Base-by-base conservation (phyloP, 2,797 vertebrate species). In the Sebastes kiyomatsui region DNA sequence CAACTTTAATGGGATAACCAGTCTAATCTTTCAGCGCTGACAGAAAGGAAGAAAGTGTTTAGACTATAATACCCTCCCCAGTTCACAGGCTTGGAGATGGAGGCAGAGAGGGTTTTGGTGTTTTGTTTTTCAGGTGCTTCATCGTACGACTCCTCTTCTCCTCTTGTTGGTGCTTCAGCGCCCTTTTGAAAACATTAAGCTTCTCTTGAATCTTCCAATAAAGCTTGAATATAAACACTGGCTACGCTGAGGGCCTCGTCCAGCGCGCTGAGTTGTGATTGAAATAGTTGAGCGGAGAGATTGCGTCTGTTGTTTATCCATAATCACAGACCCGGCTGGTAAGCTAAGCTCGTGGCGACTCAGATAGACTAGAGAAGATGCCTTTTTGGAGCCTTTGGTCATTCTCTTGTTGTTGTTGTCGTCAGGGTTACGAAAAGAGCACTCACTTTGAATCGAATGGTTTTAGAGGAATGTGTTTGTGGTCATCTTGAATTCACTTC, bases 1-100 rank as follows among this genome's bases (percentile, higher is more conserved):
- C 97, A 99, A 98, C 97, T 99, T 99, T 98, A 99, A 99, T 99
- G 97, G 98, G 98, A 99, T 99, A 99, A 99, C 97, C 97, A 96
- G 97, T 98, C 97, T 99, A 99, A 99, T 98, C 98, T 99, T 97
- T 97, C 96, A 96, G 96, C 96, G 96, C 96, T 97, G 96, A 97
- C 96, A 96, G 95, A 96, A 32, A 97, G 97, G 33, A 96, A 96
- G 14, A 97, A 97, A 97, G 96, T 97, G 96, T 98, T 97, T 95
- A 93, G 96, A 97, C 96, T 94, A 97, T 99, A 99, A 99, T 98
- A 98, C 97, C 96, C 96, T 96, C 95, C 96, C 94, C 95, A 95
- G 96, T 97, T 97, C 95, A 96, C 95, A 96, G 95, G 94, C 62
- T 80, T 60, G 70, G 62, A 87, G 84, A 92, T 85, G 82, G 81